Conservation (phyloP, 1,140 invertebrate species). For the Drosophila pseudoananassae region DNA sequence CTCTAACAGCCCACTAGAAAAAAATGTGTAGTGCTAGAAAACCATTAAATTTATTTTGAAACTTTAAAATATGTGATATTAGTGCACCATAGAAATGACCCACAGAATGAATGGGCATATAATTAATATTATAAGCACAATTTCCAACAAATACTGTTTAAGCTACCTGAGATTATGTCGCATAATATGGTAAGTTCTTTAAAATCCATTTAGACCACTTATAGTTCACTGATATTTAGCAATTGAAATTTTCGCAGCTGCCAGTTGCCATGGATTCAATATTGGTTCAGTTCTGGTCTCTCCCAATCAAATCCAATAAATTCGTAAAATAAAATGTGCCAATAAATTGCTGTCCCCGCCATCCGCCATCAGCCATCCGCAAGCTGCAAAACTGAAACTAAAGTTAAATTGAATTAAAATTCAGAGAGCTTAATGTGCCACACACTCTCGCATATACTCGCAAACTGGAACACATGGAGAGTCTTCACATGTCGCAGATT, state of each 20-base stretch:
- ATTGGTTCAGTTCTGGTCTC: slow-evolving; percentile 5
- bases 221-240: slow-evolving; percentile 2
- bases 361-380: slow-evolving; percentile 9
- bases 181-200: not conserved
- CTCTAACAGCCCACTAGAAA: no score
- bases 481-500: slow-evolving; percentile 80
- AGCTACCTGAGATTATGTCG: not conserved
- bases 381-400: slow-evolving; percentile 63
- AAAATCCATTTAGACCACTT: not conserved
- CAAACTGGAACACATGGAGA: slow-evolving; percentile 5
- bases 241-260: slow-evolving; percentile 46
- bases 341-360: slow-evolving; percentile 65
- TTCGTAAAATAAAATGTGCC: slow-evolving; percentile 77
- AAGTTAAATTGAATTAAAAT: slow-evolving; percentile 82
- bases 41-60: no score
- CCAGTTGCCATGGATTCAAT: slow-evolving; percentile 30
- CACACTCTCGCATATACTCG: slow-evolving; percentile 5
- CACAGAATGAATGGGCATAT: no score
- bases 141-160: not conserved
- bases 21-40: no score
- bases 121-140: not conserved
- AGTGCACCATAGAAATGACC: no score
- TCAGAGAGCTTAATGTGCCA: slow-evolving; percentile 70
- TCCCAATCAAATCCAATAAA: slow-evolving; percentile 71
- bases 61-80: no score